phyloP scores from a whole-genome alignment of 2,113 vertebrate species.

The Myrmecophaga tridactyla region DNA sequence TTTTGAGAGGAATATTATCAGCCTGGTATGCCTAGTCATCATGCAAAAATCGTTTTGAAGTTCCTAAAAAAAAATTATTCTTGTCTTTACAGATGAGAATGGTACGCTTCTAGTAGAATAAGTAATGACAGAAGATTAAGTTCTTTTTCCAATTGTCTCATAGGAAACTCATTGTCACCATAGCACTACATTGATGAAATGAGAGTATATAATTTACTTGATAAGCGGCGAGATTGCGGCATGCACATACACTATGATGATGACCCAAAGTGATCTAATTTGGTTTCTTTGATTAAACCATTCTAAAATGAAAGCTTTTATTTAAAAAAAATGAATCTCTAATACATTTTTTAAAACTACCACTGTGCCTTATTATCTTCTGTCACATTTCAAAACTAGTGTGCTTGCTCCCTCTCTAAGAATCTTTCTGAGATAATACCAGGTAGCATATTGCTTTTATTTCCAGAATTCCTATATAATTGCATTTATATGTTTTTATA shows the following conservation, averaged over 20 bases:
- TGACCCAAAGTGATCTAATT: background rate
- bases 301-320: background rate
- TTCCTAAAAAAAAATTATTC: background rate
- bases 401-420: background rate
- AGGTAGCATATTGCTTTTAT: too few relatives aligned
- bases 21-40: background rate
- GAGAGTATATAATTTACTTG: background rate
- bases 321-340: background rate
- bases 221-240: too few relatives aligned
- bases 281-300: background rate
- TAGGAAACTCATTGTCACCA: background rate
- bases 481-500: background rate
- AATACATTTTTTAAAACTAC: background rate
- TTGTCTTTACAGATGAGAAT: background rate
- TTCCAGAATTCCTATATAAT: background rate
- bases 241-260: background rate
- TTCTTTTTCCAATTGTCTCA: background rate
- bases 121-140: background rate
- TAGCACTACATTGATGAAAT: background rate
- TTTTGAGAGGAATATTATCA: background rate
- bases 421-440: background rate
- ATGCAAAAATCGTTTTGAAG: background rate
- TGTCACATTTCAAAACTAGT: background rate
- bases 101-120: background rate
- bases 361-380: background rate